Base-by-base conservation (phyloP, 2,797 vertebrate species). In the Myripristis jacobus region DNA sequence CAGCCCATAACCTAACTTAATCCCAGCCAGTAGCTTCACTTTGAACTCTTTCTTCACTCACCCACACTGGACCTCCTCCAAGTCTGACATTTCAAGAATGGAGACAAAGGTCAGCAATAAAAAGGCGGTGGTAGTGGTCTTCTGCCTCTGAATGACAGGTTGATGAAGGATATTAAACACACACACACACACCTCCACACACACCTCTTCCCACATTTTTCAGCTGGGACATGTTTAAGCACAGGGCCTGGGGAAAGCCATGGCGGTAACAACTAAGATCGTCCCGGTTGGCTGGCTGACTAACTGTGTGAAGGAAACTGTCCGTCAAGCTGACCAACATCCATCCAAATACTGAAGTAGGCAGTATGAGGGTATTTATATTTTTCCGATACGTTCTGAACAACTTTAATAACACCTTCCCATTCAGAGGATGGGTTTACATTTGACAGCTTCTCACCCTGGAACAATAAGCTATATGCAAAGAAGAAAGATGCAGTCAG, bases 351-450 rank as follows among this genome's bases (percentile, higher is more conserved):
- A 22, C 63, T 65, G 47, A 43, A 78, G 63, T 48, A 77, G 50
- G 48, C 73, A 59, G 60, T 66, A 67, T 34, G 46, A 66, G 61
- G 77, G 77, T 83, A 85, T 85, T 86, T 80, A 79, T 79, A 78
- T 53, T 50, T 52, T 60, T 54, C 51, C 82, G 68, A 85, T 70
- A 70, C 46, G 36, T 64, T 43, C 54, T 56, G 19, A 66, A 65
- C 57, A 41, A 51, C 55, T 70, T 73, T 65, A 69, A 79, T 69
- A 36, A 47, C 31, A 38, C 15, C 13, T 47, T 57, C 21, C 68
- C 47, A 53, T 61, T 77, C 9, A 16, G 38, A 55, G 63, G n/a
- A 65, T n/a, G 58, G 9, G 38, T 19, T 34, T 36, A 36, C 53
- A 56, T 36, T 18, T 50, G 25, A 58, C 43, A 56, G 3, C 11